Base-by-base conservation (phyloP, 2,888 invertebrate species). In the Epinotia ramella region DNA sequence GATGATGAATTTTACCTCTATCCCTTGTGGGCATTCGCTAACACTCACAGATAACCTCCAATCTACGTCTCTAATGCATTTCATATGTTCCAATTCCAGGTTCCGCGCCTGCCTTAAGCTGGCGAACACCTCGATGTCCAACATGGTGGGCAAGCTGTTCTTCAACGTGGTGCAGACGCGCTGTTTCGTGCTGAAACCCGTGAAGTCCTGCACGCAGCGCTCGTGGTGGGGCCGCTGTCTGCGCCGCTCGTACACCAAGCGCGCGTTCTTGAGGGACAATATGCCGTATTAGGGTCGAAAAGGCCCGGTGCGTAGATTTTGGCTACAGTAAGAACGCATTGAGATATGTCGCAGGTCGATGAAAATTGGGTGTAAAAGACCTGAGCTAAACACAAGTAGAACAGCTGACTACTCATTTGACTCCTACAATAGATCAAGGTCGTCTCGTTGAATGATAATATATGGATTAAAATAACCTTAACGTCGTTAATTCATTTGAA, bases 161-260 rank as follows among this genome's bases (percentile, higher is more conserved):
- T 99, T 99, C 96, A 98, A 99, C 92, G 95, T 99, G 63, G 97
- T 99, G n/a, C 98, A 98, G 87, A 97, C 98, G 0, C 97, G 98
- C 87, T 99, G 99, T 85, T 99, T 99, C 91, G 96, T 97, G 0
- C 93, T 99, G 60, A 97, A 97, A 84, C 96, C 96, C 1, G 96
- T 97, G 80, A 96, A 96, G 81, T 94, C 96, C 40, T 99, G 99
- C 91, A 94, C 95, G 9, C 95, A 96, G 82, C 94, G 96, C 7
- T 96, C 97, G 0, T 97, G 97, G 96, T 97, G 97, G 96, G 98
- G 98, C 0, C 96, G 96, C 82, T 99, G 98, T 84, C 92, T 96
- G 56, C 95, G 96, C 78, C 94, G 95, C 79, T 95, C 95, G 6
- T 94, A 95, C 81, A 95, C 95, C 78, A 97, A 97, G 83, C 96